Evolutionary conservation across 2,888 invertebrate genomes (phyloP), one percentile per base, ranked within the genome.

Genomic region (Andricus quercusramuli): DNA sequence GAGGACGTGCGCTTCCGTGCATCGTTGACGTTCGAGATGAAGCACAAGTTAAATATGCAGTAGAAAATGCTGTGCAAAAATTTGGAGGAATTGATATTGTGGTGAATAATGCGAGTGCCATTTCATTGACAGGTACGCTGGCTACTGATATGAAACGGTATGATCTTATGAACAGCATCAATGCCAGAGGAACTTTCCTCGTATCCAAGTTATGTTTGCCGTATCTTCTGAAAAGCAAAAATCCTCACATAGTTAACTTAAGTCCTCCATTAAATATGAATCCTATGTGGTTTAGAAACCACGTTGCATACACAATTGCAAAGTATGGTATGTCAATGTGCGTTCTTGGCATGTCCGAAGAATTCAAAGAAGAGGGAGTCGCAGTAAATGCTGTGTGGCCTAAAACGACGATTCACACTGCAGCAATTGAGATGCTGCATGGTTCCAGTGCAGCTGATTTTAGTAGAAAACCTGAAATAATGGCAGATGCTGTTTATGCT

Each of bases 311-410:
- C 93, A 99, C 99, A 0, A 99, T 99, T 96, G 98, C 99, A 3
- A 99, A 99, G 92, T 99, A 98, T 92, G 99, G 99, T 32, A 99
- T 99, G 99, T 98, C 98, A 0, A 97, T 99, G 98, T 99, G 99
- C 93, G 98, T 97, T 2, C 94, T 99, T 20, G 99, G 99, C 22
- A 98, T 99, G 98, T 95, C 98, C n/a, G 97, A 96, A 84, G 99
- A 99, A 93, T 97, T 99, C 90, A 96, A 95, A 88, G 94, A 95
- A 0, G 95, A 95, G 86, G 96, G 96, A 81, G 96, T 99, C 84
- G 98, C 96, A 22, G 98, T 99, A 17, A 99, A 99, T 93, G 98
- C 99, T 0, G 94, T 99, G 0, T 99, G 99, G 99, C 99, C 99
- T 0, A 95, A 95, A 91, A 99, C 98, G 97, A 98, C 97, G 13